Conservation (phyloP, 2,797 vertebrate species). For the Ceyx erithaca region DNA sequence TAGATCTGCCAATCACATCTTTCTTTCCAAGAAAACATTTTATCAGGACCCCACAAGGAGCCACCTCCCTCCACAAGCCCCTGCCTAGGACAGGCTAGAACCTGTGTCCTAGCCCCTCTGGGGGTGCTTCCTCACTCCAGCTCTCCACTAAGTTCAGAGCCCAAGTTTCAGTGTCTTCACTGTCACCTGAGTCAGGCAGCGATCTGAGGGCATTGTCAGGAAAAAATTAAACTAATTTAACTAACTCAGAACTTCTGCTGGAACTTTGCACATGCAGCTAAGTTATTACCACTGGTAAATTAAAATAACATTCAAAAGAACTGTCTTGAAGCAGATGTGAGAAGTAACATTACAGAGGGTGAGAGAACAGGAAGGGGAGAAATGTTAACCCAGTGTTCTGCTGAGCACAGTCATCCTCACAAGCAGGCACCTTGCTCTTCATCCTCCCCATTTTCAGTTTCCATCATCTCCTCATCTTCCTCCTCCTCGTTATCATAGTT, state of each 20-base stretch:
- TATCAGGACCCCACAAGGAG: no score
- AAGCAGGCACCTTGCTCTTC: conserved; percentile 88
- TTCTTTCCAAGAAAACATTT: no score
- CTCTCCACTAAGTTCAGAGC: neutral
- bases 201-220: neutral
- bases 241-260: neutral
- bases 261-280: neutral
- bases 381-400: conserved; percentile 2
- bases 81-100: no score
- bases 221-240: neutral
- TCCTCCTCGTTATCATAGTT: conserved; percentile 88
- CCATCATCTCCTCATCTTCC: conserved; percentile 88
- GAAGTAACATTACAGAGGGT: neutral
- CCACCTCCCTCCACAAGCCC: no score
- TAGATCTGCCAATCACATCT: no score
- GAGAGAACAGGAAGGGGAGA: neutral
- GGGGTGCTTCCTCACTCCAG: neutral
- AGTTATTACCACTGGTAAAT: neutral
- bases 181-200: neutral
- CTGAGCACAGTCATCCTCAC: conserved; percentile 54
- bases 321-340: neutral
- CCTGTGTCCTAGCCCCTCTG: no score
- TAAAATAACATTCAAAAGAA: neutral
- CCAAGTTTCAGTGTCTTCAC: neutral
- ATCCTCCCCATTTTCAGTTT: conserved; percentile 85